Evolutionary conservation across 2,888 invertebrate genomes (phyloP), one percentile per base, ranked within the genome.

Genomic region (Himalopsyche tibetana): DNA sequence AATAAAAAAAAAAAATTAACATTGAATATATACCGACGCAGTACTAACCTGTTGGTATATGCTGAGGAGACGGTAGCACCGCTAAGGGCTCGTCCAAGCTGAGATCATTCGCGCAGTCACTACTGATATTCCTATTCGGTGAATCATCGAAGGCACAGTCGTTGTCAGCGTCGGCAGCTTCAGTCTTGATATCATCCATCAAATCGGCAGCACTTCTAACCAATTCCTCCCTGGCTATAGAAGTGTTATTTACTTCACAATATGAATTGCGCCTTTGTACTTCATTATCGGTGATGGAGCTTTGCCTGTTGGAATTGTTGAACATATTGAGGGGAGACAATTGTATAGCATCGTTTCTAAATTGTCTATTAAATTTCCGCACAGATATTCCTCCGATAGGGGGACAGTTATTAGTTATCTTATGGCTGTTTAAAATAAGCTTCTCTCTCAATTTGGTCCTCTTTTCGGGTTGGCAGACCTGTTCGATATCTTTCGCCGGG

Each of bases 371-470:
- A 19, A 85, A 85, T 56, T 85, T 87, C 40, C 82, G 84, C 15
- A 85, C 87, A 3, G 85, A 56, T 45, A 85, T 85, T 69, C 55
- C 81, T 15, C 85, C 85, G 55, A 82, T 83, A 6, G 74, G 84
- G 40, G 82, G 55, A 19, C 19, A 63, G 15, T 55, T 83, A 51
- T 83, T 85, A 9, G 69, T 8, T 56, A 91, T 91, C 84, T 90
- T 91, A 88, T 89, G 89, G 88, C 91, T 91, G 89, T 89, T 91
- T 87, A 91, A 91, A 80, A 89, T 88, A 42, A 90, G 87, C 88
- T 92, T 93, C 36, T 93, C 93, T 90, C 91, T 92, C 63, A 91
- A 90, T 90, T 93, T 93, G n/a, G 91, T 90, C 89, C 91, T 91
- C 88, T 93, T 93, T 87, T 93, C 93, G 80, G 87, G 91, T 88